Conservation (phyloP, 2,888 invertebrate genomes). For the Matsumyia berberina region DNA sequence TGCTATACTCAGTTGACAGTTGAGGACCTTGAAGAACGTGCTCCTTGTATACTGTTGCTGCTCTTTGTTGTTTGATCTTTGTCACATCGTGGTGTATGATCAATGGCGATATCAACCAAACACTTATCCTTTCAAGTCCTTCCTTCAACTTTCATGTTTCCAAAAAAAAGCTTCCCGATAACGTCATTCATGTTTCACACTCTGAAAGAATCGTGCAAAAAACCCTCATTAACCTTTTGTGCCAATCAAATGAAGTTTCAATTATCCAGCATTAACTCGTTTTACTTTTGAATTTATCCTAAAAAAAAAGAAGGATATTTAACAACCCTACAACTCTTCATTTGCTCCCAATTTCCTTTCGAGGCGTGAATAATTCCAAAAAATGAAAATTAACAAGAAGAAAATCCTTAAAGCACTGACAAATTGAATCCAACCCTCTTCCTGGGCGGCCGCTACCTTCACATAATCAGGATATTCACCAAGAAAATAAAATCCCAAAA, state of each 20-base stretch:
- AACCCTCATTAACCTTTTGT: slow-evolving; percentile 1
- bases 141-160: too few species aligned
- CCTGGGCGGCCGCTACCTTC: slow-evolving; percentile 52
- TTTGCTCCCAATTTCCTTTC: slow-evolving; percentile 54
- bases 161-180: background rate
- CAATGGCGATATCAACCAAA: too few species aligned
- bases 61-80: too few species aligned
- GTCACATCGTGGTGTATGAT: too few species aligned
- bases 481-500: slow-evolving; percentile 48
- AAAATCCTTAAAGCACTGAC: slow-evolving; percentile 48
- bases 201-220: slow-evolving; percentile 16
- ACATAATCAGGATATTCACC: slow-evolving; percentile 38
- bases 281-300: background rate
- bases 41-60: too few species aligned
- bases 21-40: too few species aligned
- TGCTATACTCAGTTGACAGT: too few species aligned
- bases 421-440: slow-evolving; percentile 64
- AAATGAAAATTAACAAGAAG: background rate
- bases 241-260: slow-evolving; percentile 5
- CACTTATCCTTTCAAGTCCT: too few species aligned
- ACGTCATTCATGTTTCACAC: background rate
- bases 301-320: background rate
- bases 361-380: slow-evolving; percentile 56
- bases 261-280: slow-evolving; percentile 25
- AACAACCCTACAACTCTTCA: slow-evolving; percentile 20